A percentile compares a stretch with the other conserved stretches of the same genome.
Conservation (phyloP, 2,797 vertebrate genomes). For the Cottoperca gobio region DNA sequence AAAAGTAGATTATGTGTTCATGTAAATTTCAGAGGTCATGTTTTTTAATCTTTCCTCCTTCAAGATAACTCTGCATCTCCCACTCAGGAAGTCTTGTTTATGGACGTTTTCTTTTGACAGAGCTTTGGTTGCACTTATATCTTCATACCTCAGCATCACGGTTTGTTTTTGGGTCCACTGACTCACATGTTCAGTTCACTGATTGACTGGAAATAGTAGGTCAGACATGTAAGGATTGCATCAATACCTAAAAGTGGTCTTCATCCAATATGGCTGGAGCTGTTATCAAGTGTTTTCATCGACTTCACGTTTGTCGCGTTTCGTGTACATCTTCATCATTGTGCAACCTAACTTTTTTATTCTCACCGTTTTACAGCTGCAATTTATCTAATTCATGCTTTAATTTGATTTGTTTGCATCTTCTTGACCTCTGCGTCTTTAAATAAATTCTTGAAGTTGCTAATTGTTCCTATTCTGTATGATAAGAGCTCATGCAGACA, state of each 20-base stretch:
- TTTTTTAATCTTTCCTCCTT: slow-evolving; percentile 52
- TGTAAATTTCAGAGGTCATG: slow-evolving; percentile 65
- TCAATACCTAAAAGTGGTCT: not conserved
- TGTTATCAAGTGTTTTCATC: slow-evolving; percentile 7
- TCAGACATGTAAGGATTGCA: slow-evolving; percentile 15
- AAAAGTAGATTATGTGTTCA: slow-evolving; percentile 57
- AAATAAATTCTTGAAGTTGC: not conserved
- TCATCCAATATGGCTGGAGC: slow-evolving; percentile 5
- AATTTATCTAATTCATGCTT: not conserved
- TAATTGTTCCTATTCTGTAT: not conserved
- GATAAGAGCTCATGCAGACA: not conserved
- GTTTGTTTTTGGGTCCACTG: slow-evolving; percentile 26
- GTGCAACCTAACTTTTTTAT: slow-evolving; percentile 26
- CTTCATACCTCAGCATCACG: slow-evolving; percentile 10
- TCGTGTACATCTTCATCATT: not conserved
- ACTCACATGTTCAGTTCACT: slow-evolving; percentile 40
- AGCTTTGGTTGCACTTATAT: slow-evolving; percentile 45
- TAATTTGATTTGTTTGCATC: slow-evolving; percentile 1
- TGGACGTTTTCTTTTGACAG: slow-evolving; percentile 21
- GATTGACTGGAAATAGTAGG: slow-evolving; percentile 32
- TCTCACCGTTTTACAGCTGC: slow-evolving; percentile 1
- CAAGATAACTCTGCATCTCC: slow-evolving; percentile 50
- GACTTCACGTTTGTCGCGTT: not conserved
- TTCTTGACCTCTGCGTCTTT: not conserved
- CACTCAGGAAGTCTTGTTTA: slow-evolving; percentile 41